phyloP scores from a whole-genome alignment of 2,113 vertebrate species.

The Mystacornis crossleyi region DNA sequence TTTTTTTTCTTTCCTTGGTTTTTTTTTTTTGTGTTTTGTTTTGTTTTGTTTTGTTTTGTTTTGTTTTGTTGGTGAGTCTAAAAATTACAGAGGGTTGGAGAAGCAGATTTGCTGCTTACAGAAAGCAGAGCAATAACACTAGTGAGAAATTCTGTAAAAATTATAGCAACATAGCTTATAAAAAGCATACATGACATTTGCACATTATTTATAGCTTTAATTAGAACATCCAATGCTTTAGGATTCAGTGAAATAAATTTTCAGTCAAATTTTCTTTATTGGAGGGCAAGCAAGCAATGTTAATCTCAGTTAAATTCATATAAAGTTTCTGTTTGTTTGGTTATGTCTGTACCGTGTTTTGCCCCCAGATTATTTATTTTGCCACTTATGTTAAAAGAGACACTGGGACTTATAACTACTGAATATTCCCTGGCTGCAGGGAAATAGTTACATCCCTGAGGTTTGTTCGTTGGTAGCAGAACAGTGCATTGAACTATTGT shows the following conservation, averaged over 20 bases:
- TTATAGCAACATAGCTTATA: neutral
- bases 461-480: neutral
- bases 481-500: neutral
- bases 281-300: neutral
- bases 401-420: neutral
- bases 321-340: neutral
- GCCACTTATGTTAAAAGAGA: neutral
- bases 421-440: neutral
- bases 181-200: neutral
- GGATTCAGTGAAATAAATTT: neutral
- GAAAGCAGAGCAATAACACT: neutral
- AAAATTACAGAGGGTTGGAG: neutral
- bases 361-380: neutral
- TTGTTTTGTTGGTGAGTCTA: neutral
- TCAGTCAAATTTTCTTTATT: neutral
- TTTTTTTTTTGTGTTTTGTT: too few relatives aligned
- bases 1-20: neutral
- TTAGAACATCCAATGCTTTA: neutral
- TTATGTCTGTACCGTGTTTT: fast-evolving
- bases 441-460: neutral
- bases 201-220: neutral
- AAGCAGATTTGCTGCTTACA: neutral
- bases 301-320: neutral
- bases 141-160: neutral
- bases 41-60: too few relatives aligned